Base-by-base conservation (phyloP, 2,797 vertebrate species). In the Tokudaia muenninki region DNA sequence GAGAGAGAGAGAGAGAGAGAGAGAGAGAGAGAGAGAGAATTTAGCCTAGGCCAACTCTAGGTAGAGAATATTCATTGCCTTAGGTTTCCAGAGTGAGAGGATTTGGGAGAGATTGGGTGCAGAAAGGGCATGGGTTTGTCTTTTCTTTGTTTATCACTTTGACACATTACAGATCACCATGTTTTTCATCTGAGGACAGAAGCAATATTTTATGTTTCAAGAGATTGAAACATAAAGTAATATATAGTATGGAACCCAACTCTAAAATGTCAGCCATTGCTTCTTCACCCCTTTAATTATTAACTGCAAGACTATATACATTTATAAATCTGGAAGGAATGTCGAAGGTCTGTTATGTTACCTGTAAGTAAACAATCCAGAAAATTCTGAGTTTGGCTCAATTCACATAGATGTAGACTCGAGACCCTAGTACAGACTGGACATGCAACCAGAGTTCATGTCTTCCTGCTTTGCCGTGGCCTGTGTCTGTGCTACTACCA, bases 211-310 rank as follows among this genome's bases (percentile, higher is more conserved):
- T 50, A 47, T 65, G 26, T 41, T 52, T 70, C 31, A 52, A 70
- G 7, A 78, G 59, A 87, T 57, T 87, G 37, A 75, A 94, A 87
- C 52, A 77, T 55, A 72, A 93, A 94, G 41, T 47, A 92, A 3
- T 19, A 0, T 4, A 4, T 13, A 37, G 12, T n/a, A 16, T 7
- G 44, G 50, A 91, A 9, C 4, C 47, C 37, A 89, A 6, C 6
- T 2, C 5, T 47, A 50, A 22, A 14, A 84, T 24, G 3, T 87
- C 59, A 86, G 41, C 29, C 87, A 87, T 50, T 82, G n/a, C 65
- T 70, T 16, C 41, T 94, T 92, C 52, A n/a, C 24, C 75, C 88
- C 24, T 3, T 92, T 88, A 72, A 24, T 86, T 77, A 37, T 93
- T 86, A 79, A 86, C 55, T 57, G 24, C 57, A 86, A 8, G 55